Conservation (phyloP, 2,797 vertebrate genomes). For the Onychomys leucogaster region DNA sequence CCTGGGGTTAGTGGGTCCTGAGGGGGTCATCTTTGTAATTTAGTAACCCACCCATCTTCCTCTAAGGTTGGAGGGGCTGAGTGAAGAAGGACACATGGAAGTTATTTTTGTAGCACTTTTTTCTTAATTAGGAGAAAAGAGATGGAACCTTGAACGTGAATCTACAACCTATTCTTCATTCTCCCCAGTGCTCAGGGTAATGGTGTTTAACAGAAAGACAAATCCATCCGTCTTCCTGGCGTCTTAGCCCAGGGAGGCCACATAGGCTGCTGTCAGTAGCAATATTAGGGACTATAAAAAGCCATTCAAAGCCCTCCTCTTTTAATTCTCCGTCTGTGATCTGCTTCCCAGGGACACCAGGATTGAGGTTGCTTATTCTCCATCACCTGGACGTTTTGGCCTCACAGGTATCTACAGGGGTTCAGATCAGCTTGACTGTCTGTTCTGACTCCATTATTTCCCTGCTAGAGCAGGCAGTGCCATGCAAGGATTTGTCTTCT, state of each 20-base stretch:
- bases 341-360: conserved; percentile 82
- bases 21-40: neutral
- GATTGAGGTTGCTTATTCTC: conserved; percentile 78
- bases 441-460: conserved; percentile 79
- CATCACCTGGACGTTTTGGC: conserved; percentile 85
- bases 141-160: conserved; percentile 74
- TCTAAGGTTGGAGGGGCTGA: neutral
- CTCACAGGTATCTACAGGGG: conserved; percentile 82
- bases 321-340: conserved; percentile 77
- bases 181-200: conserved; percentile 77
- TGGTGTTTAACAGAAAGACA: conserved; percentile 84
- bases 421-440: conserved; percentile 74
- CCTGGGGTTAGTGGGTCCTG: neutral
- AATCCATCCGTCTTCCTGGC: conserved; percentile 85
- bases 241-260: conserved; percentile 83
- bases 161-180: conserved; percentile 83
- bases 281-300: conserved; percentile 87
- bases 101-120: conserved; percentile 65
- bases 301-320: conserved; percentile 80
- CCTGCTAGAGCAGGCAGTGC: conserved; percentile 63
- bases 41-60: neutral
- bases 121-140: conserved; percentile 78
- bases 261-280: conserved; percentile 87
- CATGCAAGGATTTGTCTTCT: conserved; percentile 63
- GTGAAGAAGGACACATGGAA: neutral